Base-by-base conservation (phyloP, 2,113 vertebrate genomes). In the Colaptes auratus region DNA sequence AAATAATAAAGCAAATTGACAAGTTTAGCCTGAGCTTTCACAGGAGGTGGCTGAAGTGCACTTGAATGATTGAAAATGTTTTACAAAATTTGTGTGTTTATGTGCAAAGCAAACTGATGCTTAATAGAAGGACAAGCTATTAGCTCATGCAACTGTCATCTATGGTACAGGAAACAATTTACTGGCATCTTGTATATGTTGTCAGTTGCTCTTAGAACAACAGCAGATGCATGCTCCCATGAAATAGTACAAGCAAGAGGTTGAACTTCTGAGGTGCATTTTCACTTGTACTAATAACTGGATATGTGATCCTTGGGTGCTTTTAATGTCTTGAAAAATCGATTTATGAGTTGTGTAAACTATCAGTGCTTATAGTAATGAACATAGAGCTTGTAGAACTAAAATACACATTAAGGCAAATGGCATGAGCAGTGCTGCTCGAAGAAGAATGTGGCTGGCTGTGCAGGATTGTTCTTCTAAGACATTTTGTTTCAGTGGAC, bases 401-500 rank as follows among this genome's bases (percentile, higher is more conserved):
- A 28, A 15, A 31, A 6, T 25, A 60, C 7, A 35, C 27, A 4
- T 55, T 8, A 63, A 73, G 87, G 53, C 16, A 82, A 69, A 83
- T 31, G 7, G 7, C 30, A 6, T 27, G 19, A 63, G 16, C 2
- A 3, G 1, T 48, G 31, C 72, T 80, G 35, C 72, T 52, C 33
- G 50, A 16, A 42, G 75, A 81, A 52, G 10, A 18, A 2, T 52
- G 44, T 52, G n/a, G 7, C 53, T 79, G 50, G 28, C 33, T 67
- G 17, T 35, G 24, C 15, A 8, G 2, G 0, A 28, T 92, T 69
- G 73, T 74, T 86, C 81, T 77, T 75, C 33, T 80, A 90, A 78
- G 1, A 17, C 71, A 12, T 90, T 82, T 86, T 65, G 36, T 88
- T 94, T 50, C 97, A 99, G 99, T 88, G 98, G 98, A 7, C 98